Conservation (phyloP, 2,888 invertebrate species). For the Saturnia japonica region DNA sequence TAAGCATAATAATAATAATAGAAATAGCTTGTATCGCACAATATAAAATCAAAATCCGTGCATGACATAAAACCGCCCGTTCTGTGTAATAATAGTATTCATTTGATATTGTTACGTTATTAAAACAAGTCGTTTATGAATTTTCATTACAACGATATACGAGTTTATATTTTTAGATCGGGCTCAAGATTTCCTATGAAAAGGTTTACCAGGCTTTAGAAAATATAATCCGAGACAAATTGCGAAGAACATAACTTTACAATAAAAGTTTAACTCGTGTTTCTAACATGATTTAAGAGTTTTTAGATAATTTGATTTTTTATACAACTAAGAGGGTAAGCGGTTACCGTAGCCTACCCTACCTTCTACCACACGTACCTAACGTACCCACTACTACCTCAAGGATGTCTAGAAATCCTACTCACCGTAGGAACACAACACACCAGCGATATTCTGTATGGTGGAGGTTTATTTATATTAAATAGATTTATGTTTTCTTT, state of each 20-base stretch:
- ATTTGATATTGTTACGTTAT: slow-evolving; percentile 30
- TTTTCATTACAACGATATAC: slow-evolving; percentile 50
- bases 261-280: neutral
- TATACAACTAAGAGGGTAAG: too few relatives aligned
- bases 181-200: slow-evolving; percentile 38
- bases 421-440: too few relatives aligned
- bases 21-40: too few relatives aligned
- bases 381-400: too few relatives aligned
- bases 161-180: slow-evolving; percentile 53
- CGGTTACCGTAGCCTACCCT: too few relatives aligned
- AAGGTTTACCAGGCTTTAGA: slow-evolving; percentile 28
- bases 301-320: too few relatives aligned
- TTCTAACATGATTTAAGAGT: neutral
- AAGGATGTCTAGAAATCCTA: too few relatives aligned
- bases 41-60: neutral
- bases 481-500: too few relatives aligned
- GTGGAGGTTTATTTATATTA: too few relatives aligned
- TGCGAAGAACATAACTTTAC: neutral
- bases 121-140: slow-evolving; percentile 45
- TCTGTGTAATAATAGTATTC: slow-evolving; percentile 9
- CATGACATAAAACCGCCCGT: neutral
- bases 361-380: too few relatives aligned
- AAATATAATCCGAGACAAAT: slow-evolving; percentile 2
- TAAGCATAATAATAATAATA: too few relatives aligned
- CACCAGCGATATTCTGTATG: too few relatives aligned